Conservation (phyloP, 2,797 vertebrate species). For the Muraenolepis orangiensis region DNA sequence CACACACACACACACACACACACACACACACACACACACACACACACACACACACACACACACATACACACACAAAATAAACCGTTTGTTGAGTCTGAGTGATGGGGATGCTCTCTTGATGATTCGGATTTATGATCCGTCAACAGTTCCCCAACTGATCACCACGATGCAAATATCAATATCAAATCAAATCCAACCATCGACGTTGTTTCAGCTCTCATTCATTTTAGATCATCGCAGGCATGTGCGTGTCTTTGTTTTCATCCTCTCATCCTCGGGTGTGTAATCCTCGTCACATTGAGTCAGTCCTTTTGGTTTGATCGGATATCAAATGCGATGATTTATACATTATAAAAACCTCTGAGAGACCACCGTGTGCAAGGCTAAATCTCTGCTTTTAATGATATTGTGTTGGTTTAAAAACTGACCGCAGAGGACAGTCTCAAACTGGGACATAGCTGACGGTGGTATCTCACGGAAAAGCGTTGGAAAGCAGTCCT, state of each 20-base stretch:
- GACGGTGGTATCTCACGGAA: too few relatives aligned
- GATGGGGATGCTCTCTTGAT: not conserved
- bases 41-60: too few relatives aligned
- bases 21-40: too few relatives aligned
- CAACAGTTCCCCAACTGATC: too few relatives aligned
- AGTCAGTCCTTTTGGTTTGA: not conserved
- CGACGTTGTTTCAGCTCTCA: not conserved
- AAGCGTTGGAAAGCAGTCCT: too few relatives aligned
- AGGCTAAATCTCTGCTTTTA: not conserved
- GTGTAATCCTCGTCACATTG: not conserved
- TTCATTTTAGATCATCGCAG: not conserved
- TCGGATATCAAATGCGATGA: slow-evolving; percentile 1
- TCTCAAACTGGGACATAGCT: not conserved
- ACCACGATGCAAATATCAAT: not conserved
- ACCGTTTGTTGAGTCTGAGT: not conserved
- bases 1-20: too few relatives aligned
- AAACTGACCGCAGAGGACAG: not conserved
- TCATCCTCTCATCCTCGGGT: not conserved
- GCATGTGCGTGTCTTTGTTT: not conserved
- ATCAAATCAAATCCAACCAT: not conserved
- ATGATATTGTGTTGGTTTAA: not conserved
- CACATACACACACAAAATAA: too few relatives aligned
- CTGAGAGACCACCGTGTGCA: not conserved
- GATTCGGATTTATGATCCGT: too few relatives aligned
- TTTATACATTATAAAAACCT: not conserved